phyloP scores from a whole-genome alignment of 2,888 invertebrate species.

The Acleris laterana region DNA sequence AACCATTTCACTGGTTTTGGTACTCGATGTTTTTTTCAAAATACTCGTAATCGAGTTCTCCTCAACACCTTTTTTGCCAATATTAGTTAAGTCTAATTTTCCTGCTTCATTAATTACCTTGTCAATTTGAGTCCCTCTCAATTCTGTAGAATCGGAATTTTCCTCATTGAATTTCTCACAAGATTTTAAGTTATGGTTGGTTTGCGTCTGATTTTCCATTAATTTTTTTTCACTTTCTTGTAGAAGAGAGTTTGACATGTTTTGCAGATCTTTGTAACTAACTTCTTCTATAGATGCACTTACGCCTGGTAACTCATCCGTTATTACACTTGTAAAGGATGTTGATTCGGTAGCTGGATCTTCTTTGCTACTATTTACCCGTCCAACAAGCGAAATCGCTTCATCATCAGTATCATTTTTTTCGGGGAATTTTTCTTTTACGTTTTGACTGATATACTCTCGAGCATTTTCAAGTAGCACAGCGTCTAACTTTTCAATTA shows the following conservation, averaged over 20 bases:
- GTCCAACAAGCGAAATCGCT: neutral
- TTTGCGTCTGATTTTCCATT: neutral
- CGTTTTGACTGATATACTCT: conserved; percentile 17
- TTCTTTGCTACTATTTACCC: conserved; percentile 13
- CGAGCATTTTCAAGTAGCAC: conserved; percentile 24
- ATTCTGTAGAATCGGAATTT: conserved; percentile 1
- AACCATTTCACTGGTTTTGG: conserved; percentile 12
- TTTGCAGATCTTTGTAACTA: conserved; percentile 60
- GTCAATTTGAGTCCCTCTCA: conserved; percentile 25
- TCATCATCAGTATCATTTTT: neutral
- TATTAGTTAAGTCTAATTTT: neutral
- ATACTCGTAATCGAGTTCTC: conserved; percentile 1
- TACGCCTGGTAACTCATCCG: conserved; percentile 32
- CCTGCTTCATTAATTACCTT: conserved; percentile 2
- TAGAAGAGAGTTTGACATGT: conserved; percentile 62
- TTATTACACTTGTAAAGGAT: neutral
- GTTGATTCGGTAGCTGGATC: neutral
- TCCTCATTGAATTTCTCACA: conserved; percentile 10
- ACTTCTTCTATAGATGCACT: conserved; percentile 28
- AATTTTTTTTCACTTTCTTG: conserved; percentile 35
- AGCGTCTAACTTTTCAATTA: conserved; percentile 20
- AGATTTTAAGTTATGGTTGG: conserved; percentile 20
- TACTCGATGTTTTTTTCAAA: neutral
- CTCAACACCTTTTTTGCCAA: neutral
- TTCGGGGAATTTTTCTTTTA: conserved; percentile 13